Evolutionary conservation across 1,140 invertebrate species (phyloP).

Genomic region (Drosophila baimaii): DNA sequence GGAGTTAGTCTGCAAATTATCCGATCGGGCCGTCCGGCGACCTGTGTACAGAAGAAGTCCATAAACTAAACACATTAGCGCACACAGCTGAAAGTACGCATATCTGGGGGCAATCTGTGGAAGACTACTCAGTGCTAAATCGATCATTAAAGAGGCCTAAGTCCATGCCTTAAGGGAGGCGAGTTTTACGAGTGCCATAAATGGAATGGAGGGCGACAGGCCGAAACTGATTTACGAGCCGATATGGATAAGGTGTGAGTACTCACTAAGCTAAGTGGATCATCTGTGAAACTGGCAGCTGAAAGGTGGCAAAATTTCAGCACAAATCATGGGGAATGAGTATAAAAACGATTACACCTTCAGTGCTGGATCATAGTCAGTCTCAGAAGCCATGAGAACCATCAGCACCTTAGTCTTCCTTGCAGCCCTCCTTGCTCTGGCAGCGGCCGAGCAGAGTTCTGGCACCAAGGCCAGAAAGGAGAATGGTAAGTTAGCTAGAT

Average conservation of each 20-base stretch:
- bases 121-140: conserved; percentile 60
- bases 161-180: conserved; percentile 28
- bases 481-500: neutral
- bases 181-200: conserved; percentile 67
- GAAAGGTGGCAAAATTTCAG: conserved; percentile 27
- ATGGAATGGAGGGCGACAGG: conserved; percentile 27
- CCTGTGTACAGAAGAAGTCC: conserved; percentile 7
- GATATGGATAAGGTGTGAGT: conserved; percentile 49
- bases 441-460: conserved; percentile 6
- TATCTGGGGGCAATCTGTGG: conserved; percentile 18
- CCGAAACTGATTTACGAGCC: conserved; percentile 64
- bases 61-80: conserved; percentile 71
- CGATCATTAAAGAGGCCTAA: conserved; percentile 59
- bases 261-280: conserved; percentile 23
- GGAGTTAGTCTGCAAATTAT: conserved; percentile 42
- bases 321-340: conserved; percentile 10
- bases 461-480: conserved; percentile 6
- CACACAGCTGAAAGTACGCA: conserved; percentile 11
- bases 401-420: conserved; percentile 28
- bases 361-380: conserved; percentile 41
- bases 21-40: conserved; percentile 20
- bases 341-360: conserved; percentile 49
- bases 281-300: conserved; percentile 39
- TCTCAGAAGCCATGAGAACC: conserved; percentile 42
- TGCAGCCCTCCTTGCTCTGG: conserved; percentile 7